A percentile compares a stretch with the other conserved stretches of the same genome.
Evolutionary conservation across 2,113 vertebrate species (phyloP).

Genomic region (Nibea albiflora): DNA sequence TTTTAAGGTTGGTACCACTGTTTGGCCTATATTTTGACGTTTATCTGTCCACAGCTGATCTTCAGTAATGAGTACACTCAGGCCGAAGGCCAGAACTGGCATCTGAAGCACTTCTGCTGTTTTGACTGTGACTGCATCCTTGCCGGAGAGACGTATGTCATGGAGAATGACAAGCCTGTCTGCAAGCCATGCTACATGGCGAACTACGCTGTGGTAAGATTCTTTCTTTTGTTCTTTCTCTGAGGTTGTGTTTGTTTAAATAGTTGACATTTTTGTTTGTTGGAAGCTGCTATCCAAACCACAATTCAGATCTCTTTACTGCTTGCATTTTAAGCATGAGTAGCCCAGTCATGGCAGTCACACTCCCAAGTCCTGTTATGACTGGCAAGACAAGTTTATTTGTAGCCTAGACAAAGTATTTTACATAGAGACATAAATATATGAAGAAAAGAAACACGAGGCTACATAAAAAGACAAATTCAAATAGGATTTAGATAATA

Average conservation of each 20-base stretch:
- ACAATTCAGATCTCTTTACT: not conserved
- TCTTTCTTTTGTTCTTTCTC: not conserved
- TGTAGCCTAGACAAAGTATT: not conserved
- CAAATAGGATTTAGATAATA: not conserved
- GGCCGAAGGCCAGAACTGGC: conserved; percentile 96
- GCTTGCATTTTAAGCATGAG: not conserved
- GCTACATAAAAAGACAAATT: not conserved
- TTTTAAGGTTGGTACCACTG: not conserved
- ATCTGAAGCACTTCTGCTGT: conserved; percentile 99
- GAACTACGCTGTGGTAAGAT: conserved; percentile 92
- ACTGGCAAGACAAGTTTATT: not conserved
- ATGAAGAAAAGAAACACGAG: not conserved
- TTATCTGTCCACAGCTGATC: conserved; percentile 87
- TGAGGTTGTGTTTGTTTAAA: not conserved
- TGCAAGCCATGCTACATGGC: conserved; percentile 96
- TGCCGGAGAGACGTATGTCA: conserved; percentile 95
- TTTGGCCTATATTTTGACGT: too few species aligned
- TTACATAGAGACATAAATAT: not conserved
- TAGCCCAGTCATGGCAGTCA: not conserved
- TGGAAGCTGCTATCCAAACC: not conserved
- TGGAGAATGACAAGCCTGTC: conserved; percentile 93
- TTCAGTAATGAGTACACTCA: conserved; percentile 99
- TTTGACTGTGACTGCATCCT: conserved; percentile 97
- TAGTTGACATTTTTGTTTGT: not conserved
- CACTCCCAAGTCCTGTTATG: too few species aligned